Conservation (phyloP, 2,797 vertebrate species). For the Anomalospiza imberbis region DNA sequence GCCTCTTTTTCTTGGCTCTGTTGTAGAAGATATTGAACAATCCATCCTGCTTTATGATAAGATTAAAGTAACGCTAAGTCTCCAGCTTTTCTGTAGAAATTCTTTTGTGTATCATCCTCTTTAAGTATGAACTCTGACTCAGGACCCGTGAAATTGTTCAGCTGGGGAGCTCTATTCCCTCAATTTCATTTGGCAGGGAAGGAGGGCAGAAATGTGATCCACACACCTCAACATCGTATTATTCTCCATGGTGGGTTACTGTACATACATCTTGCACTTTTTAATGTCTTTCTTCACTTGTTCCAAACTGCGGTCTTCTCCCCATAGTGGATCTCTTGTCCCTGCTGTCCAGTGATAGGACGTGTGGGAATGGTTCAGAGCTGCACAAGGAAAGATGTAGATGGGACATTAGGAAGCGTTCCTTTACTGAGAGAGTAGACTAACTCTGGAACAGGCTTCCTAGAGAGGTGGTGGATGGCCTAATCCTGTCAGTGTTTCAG, state of each 20-base stretch:
- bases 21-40: neutral
- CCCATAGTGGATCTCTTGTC: neutral
- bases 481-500: neutral
- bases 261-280: neutral
- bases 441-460: neutral
- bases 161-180: neutral
- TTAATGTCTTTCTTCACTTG: neutral
- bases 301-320: neutral
- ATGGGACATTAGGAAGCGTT: neutral
- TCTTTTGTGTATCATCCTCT: neutral
- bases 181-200: neutral
- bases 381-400: neutral
- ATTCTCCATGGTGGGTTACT: neutral
- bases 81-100: neutral
- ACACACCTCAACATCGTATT: neutral
- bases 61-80: neutral
- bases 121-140: neutral
- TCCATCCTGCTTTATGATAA: neutral
- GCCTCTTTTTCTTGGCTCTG: neutral
- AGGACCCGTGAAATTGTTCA: neutral
- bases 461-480: neutral
- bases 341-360: neutral
- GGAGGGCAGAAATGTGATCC: neutral
- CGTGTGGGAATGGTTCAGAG: accelerated
- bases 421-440: neutral